Evolutionary conservation across 2,113 vertebrate genomes (phyloP), one percentile per base, ranked within the genome.

Genomic region (Cephalopholis sonnerati): DNA sequence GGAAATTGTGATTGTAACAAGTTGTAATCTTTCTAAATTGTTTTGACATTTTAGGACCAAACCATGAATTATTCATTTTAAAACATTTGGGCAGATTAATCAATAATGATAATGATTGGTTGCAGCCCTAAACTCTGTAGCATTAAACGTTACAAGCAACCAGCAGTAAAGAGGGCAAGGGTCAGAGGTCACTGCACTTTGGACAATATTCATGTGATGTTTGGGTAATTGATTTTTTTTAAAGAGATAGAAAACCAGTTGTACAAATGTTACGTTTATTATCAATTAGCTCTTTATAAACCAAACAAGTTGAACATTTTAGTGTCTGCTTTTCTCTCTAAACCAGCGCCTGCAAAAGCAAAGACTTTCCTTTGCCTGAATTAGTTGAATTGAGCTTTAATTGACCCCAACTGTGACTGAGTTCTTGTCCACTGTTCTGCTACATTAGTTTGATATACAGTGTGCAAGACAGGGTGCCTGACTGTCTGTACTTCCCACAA

Each of bases 401-500:
- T 93, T 91, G 87, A 90, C 90, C 79, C 89, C 87, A 59, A 91
- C 90, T 87, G 88, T 67, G 89, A 76, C 77, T 46, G 79, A 63
- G 80, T 84, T 92, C 84, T 82, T 91, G 86, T 87, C 84, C 74
- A 44, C 78, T 75, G 79, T 88, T 88, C 87, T 85, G 85, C 79
- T 86, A 76, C 89, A 84, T 91, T 90, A 90, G 87, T 90, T 91
- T 94, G 91, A 93, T 87, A 74, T 90, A 87, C 91, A 91, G 91
- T 89, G 86, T 86, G 87, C 66, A 79, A 78, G 92, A 92, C 92
- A 92, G 91, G 93, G 93, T 86, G 93, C 90, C 93, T 91, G 90
- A 87, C 92, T 93, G 93, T 94, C 93, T 94, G 90, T 84, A 25
- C 86, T 81, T 65, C 62, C 83, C 81, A 93, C 93, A 93, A 93